These are phyloP conservation scores for Eucera pruinosa DNA, from an alignment of 2,888 invertebrate genomes.

Conservation along the genomic window DNA sequence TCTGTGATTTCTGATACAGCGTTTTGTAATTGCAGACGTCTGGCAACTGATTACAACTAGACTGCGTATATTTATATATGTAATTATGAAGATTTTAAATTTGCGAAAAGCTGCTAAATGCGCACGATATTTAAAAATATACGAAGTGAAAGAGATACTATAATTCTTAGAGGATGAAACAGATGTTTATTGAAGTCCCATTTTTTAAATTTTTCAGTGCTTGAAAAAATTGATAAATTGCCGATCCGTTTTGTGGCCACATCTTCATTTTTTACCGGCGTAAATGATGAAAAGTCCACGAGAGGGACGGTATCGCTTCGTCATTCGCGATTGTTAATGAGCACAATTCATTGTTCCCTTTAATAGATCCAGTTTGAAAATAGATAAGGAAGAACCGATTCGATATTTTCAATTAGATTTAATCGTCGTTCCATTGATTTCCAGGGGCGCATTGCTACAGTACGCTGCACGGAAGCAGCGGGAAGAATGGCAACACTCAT, in stretches of 20 bases:
- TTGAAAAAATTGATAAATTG: not conserved
- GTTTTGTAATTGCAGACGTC: no score
- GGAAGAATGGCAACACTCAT: slow-evolving; percentile 83
- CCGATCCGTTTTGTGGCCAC: not conserved
- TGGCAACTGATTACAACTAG: no score
- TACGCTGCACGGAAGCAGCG: slow-evolving; percentile 75
- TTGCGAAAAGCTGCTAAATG: no score
- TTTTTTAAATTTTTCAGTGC: no score
- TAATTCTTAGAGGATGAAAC: no score
- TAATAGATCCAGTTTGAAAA: not conserved
- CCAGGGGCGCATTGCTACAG: slow-evolving; percentile 78
- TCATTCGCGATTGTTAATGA: slow-evolving; percentile 3
- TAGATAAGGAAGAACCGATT: not conserved
- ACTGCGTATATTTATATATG: no score
- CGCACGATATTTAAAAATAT: no score
- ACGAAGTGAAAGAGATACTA: no score
- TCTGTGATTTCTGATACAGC: no score
- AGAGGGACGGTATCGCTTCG: not conserved
- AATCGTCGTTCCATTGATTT: slow-evolving; percentile 60
- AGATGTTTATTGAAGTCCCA: no score
- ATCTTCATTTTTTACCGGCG: not conserved
- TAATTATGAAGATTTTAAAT: no score
- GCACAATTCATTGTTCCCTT: not conserved
- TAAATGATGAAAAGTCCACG: not conserved
- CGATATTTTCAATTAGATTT: slow-evolving; percentile 3